Evolutionary conservation across 2,888 invertebrate genomes (phyloP), one percentile per base, ranked within the genome.

Genomic region (Miltochrista miniata): DNA sequence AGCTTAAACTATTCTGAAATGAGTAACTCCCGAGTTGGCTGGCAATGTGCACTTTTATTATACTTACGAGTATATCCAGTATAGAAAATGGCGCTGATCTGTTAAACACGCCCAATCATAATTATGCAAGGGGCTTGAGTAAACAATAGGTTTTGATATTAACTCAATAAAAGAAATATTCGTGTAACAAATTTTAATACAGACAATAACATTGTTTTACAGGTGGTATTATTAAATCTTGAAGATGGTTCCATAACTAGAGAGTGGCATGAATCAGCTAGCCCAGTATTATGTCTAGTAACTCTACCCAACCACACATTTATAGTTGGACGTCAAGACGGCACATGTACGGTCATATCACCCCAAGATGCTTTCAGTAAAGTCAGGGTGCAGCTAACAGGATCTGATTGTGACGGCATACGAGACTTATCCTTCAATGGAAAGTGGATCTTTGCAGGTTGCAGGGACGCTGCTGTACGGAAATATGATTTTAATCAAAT

Each of bases 391-490:
- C 93, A 94, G 54, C 79, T 95, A n/a, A 95, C 95, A 7, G 96
- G 96, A 0, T 89, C 95, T 0, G 94, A 95, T 69, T 94, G 93
- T 77, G 95, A 96, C 68, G 95, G 95, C 0, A 91, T 96, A 12
- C 93, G 95, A 73, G 93, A 93, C 63, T 79, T 95, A 29, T 83
- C 92, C 0, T 91, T 90, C 58, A 94, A 94, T 71, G 92, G 92
- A 2, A 90, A 90, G 73, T 91, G 92, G 90, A 79, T 95, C 31
- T 94, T 93, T 61, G 93, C 94, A 0, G 93, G 92, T 1, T 94
- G 94, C 70, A 84, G 95, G 57, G 96, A 96, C 74, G 87, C 93
- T 3, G 56, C 78, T 30, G 86, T 96, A 45, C 85, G 95, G 51
- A 94, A 94, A 78, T 96, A 95, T 77, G 91, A 92, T 69, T 87